A percentile compares a stretch with the other conserved stretches of the same genome.
Conservation (phyloP, 1,140 invertebrate species). For the Papilio aristodemus region DNA sequence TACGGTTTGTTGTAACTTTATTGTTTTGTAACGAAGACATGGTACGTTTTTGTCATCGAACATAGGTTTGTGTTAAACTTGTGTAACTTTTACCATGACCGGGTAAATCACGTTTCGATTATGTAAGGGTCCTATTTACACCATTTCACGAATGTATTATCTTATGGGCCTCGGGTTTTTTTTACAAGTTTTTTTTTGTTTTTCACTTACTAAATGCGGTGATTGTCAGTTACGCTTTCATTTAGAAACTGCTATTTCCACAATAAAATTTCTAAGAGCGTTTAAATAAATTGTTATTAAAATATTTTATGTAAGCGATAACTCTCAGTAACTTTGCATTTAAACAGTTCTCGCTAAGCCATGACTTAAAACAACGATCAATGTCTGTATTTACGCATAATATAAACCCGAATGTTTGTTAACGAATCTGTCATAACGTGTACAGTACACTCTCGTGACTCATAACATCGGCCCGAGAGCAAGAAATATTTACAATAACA, state of each 20-base stretch:
- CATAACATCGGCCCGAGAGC: constrained; percentile 6
- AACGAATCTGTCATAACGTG: neutral
- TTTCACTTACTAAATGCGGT: neutral
- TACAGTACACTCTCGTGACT: constrained; percentile 2
- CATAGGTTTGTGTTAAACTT: neutral
- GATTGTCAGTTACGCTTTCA: neutral
- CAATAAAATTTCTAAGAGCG: neutral
- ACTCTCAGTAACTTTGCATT: neutral
- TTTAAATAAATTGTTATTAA: neutral
- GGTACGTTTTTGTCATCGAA: neutral
- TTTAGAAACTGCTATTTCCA: neutral
- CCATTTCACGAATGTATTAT: no score
- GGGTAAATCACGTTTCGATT: neutral
- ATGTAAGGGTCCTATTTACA: no score
- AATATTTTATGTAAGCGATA: no score
- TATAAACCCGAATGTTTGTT: neutral
- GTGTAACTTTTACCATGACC: neutral
- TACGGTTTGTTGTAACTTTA: neutral
- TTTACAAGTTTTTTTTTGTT: neutral
- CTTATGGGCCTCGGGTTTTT: no score
- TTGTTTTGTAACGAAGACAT: neutral
- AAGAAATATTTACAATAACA: constrained; percentile 1
- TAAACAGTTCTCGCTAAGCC: neutral
- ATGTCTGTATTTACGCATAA: neutral
- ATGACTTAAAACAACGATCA: neutral